A percentile compares a stretch with the other conserved stretches of the same genome.
Conservation (phyloP, 1,140 invertebrate genomes). For the Lasioglossum baleicum region DNA sequence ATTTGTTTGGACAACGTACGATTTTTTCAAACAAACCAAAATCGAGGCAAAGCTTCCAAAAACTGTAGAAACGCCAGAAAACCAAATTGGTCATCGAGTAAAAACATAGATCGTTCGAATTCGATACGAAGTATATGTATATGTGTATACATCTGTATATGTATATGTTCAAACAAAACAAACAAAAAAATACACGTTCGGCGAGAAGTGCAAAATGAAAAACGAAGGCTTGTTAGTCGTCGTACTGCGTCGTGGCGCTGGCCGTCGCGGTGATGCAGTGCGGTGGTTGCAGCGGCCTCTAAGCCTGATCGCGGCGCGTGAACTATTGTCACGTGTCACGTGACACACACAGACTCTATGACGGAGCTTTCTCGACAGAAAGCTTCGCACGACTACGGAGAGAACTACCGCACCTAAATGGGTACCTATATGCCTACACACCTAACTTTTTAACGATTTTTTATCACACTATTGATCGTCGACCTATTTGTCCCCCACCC, state of each 20-base stretch:
- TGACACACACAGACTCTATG: slow-evolving; percentile 73
- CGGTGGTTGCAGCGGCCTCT: slow-evolving; percentile 78
- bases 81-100: slow-evolving; percentile 47
- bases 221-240: slow-evolving; percentile 78
- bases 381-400: slow-evolving; percentile 77
- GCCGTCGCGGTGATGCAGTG: slow-evolving; percentile 79
- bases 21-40: too few species aligned
- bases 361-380: slow-evolving; percentile 75
- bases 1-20: neutral
- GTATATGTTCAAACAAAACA: too few species aligned
- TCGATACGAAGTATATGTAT: slow-evolving; percentile 3
- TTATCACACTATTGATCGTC: slow-evolving; percentile 43
- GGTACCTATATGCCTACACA: slow-evolving; percentile 78
- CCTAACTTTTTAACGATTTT: slow-evolving; percentile 73
- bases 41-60: too few species aligned
- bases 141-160: neutral
- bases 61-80: slow-evolving; percentile 1
- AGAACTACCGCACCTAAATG: slow-evolving; percentile 78
- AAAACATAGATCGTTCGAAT: slow-evolving; percentile 31
- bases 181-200: slow-evolving; percentile 25
- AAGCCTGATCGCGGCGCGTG: slow-evolving; percentile 73
- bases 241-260: slow-evolving; percentile 79
- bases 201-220: slow-evolving; percentile 40
- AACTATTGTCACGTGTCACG: slow-evolving; percentile 74
- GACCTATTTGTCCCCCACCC: neutral